Evolutionary conservation across 2,113 vertebrate genomes (phyloP).

Genomic region (Pterocles burchelli): DNA sequence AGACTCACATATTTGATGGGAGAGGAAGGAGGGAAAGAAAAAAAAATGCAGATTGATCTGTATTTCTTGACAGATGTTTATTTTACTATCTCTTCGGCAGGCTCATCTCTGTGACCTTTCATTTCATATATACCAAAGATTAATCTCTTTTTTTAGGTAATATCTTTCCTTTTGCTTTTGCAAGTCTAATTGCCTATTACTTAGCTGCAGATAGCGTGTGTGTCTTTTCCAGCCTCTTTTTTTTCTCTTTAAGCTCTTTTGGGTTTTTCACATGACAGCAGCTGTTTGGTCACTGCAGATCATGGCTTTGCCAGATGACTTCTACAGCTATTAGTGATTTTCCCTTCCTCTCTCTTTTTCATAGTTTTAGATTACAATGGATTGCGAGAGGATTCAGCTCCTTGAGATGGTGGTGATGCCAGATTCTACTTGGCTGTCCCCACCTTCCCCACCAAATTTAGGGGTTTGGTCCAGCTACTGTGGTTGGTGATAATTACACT

Average conservation of each 20-base stretch:
- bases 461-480: not conserved
- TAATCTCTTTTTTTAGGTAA: not conserved
- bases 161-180: slow-evolving; percentile 1
- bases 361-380: not conserved
- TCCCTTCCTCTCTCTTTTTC: not conserved
- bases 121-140: slow-evolving; percentile 30
- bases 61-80: not conserved
- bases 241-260: not conserved
- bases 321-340: slow-evolving; percentile 10
- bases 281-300: not conserved
- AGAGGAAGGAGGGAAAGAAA: not conserved
- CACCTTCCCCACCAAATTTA: not conserved
- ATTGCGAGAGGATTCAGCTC: not conserved
- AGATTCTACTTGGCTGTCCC: not conserved
- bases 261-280: not conserved
- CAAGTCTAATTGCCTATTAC: not conserved
- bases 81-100: not conserved
- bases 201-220: accelerated
- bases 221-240: not conserved
- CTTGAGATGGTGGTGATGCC: not conserved
- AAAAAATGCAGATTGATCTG: not conserved
- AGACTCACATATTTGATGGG: not conserved
- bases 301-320: not conserved
- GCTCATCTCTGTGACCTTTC: not conserved
- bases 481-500: not conserved